Evolutionary conservation across 2,888 invertebrate genomes (phyloP).

Genomic region (Cheilosia grossa): DNA sequence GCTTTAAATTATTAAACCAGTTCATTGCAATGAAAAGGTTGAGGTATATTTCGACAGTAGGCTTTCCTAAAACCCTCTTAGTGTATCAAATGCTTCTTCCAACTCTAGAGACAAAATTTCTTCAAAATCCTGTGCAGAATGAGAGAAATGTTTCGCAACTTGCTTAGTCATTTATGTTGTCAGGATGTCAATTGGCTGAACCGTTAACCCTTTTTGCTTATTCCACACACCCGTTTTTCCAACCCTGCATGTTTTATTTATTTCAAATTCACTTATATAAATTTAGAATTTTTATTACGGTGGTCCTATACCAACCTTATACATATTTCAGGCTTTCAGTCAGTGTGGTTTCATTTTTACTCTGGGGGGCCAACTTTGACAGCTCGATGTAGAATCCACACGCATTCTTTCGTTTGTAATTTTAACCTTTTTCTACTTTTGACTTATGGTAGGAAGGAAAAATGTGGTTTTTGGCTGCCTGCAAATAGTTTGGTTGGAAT

Average conservation of each 20-base stretch:
- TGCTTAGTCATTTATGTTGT: conserved; percentile 34
- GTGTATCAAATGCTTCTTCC: conserved; percentile 4
- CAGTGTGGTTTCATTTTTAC: too few relatives aligned
- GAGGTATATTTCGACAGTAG: neutral
- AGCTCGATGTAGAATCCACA: too few relatives aligned
- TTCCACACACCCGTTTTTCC: neutral
- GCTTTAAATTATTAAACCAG: conserved; percentile 5
- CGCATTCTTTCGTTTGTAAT: too few relatives aligned
- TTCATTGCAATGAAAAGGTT: conserved; percentile 1
- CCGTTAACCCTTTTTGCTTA: neutral
- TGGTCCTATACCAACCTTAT: too few relatives aligned
- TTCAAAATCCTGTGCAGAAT: conserved; percentile 48
- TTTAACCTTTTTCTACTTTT: too few relatives aligned
- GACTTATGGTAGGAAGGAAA: too few relatives aligned
- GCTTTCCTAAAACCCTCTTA: neutral
- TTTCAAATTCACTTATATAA: too few relatives aligned
- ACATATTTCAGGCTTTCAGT: too few relatives aligned
- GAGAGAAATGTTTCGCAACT: conserved; percentile 11
- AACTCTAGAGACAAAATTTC: conserved; percentile 22
- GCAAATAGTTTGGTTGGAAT: too few relatives aligned
- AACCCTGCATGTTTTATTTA: neutral
- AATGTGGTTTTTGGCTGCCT: too few relatives aligned
- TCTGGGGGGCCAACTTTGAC: too few relatives aligned
- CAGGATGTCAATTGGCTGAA: conserved; percentile 55
- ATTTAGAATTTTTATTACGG: too few relatives aligned